phyloP scores from a whole-genome alignment of 2,113 vertebrate genomes.

The Oplegnathus fasciatus region DNA sequence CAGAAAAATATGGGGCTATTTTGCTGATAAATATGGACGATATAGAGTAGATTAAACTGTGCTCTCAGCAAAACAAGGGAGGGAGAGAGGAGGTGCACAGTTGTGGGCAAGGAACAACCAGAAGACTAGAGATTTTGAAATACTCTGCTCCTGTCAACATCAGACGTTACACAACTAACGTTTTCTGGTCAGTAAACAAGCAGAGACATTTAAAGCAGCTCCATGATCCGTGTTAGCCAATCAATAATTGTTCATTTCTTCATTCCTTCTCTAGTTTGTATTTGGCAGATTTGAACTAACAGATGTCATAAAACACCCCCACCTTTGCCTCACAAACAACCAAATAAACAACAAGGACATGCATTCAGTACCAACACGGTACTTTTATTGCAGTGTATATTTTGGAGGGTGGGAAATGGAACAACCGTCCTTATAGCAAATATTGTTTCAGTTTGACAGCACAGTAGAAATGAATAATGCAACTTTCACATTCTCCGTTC shows the following conservation, averaged over 20 bases:
- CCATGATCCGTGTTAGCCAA: not conserved
- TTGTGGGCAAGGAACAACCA: not conserved
- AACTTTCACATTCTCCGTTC: not conserved
- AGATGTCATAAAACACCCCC: slow-evolving; percentile 6
- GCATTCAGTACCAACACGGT: not conserved
- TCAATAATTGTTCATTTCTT: slow-evolving; percentile 14
- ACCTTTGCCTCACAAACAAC: not conserved
- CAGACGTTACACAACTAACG: not conserved
- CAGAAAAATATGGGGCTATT: slow-evolving; percentile 40
- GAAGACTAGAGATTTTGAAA: slow-evolving; percentile 3
- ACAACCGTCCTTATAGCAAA: not conserved
- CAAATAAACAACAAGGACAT: slow-evolving; percentile 2
- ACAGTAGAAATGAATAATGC: not conserved
- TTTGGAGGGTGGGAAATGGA: not conserved
- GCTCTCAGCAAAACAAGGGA: slow-evolving; percentile 16
- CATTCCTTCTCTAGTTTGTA: not conserved
- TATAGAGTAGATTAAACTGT: slow-evolving; percentile 43
- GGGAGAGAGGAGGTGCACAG: not conserved
- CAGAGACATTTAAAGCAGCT: slow-evolving; percentile 6
- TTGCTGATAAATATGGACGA: slow-evolving; percentile 56
- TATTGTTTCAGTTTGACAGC: not conserved
- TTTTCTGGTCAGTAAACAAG: slow-evolving; percentile 18
- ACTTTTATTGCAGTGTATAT: not conserved
- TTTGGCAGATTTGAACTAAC: slow-evolving; percentile 1
- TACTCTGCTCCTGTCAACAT: not conserved